Evolutionary conservation across 1,140 invertebrate species (phyloP).

Genomic region (Aplysia californica): DNA sequence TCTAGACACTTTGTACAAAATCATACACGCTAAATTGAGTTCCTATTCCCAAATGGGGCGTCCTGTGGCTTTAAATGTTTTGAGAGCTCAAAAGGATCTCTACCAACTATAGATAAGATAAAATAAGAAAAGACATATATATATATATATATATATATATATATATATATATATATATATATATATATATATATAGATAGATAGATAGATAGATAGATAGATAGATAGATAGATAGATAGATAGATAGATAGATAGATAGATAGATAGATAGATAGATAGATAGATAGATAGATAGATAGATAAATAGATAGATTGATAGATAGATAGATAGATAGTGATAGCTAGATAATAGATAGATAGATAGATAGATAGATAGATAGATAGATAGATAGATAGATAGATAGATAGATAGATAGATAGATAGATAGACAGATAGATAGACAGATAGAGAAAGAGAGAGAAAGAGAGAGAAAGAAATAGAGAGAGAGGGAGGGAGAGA

Average conservation of each 20-base stretch:
- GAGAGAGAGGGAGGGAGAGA: background rate
- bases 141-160: too few relatives aligned
- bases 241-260: background rate
- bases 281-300: background rate
- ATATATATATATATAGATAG: background rate
- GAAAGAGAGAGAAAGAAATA: slow-evolving; percentile 4
- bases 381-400: background rate
- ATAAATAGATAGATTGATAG: background rate
- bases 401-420: background rate
- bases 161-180: too few relatives aligned
- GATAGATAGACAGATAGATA: background rate
- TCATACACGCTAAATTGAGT: too few relatives aligned
- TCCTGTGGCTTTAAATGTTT: too few relatives aligned
- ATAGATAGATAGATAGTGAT: background rate
- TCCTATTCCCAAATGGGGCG: too few relatives aligned
- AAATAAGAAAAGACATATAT: too few relatives aligned
- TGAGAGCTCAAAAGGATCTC: too few relatives aligned
- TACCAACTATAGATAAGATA: too few relatives aligned
- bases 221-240: background rate
- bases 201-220: background rate
- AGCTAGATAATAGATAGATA: background rate
- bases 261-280: background rate
- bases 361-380: background rate
- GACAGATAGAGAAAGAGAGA: background rate
- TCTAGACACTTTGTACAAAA: too few relatives aligned